Percentiles rank a stretch among this genome's conserved stretches.
Evolutionary conservation across 2,888 invertebrate genomes (phyloP).

Genomic region (Protophormia terraenovae): DNA sequence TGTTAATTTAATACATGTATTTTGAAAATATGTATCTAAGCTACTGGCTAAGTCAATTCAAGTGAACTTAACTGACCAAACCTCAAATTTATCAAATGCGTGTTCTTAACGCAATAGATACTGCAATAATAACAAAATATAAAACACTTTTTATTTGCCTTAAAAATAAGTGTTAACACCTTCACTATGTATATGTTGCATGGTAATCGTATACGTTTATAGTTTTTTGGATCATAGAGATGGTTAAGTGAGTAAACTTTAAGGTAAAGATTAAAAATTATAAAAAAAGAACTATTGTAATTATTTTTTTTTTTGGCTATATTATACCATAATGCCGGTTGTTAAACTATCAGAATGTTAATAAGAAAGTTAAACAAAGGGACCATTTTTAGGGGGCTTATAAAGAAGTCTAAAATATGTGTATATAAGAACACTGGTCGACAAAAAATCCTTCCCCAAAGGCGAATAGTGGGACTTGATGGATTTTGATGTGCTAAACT

Average conservation of each 20-base stretch:
- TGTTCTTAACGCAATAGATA: constrained; percentile 55
- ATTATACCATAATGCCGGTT: no score
- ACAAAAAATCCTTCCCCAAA: no score
- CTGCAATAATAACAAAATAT: neutral
- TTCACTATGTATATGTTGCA: constrained; percentile 27
- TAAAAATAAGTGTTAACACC: constrained; percentile 47
- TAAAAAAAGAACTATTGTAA: no score
- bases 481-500: no score
- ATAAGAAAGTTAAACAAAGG: no score
- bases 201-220: neutral
- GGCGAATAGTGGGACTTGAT: no score
- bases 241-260: neutral
- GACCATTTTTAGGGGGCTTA: no score
- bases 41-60: constrained; percentile 46
- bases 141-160: constrained; percentile 30
- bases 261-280: no score
- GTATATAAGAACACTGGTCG: no score
- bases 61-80: constrained; percentile 61
- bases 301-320: no score
- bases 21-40: constrained; percentile 16
- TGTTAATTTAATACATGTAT: neutral
- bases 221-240: neutral
- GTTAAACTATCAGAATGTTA: no score
- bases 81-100: constrained; percentile 65
- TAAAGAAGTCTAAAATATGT: no score